Base-by-base conservation (phyloP, 2,797 vertebrate genomes). In the Danionella dracula region DNA sequence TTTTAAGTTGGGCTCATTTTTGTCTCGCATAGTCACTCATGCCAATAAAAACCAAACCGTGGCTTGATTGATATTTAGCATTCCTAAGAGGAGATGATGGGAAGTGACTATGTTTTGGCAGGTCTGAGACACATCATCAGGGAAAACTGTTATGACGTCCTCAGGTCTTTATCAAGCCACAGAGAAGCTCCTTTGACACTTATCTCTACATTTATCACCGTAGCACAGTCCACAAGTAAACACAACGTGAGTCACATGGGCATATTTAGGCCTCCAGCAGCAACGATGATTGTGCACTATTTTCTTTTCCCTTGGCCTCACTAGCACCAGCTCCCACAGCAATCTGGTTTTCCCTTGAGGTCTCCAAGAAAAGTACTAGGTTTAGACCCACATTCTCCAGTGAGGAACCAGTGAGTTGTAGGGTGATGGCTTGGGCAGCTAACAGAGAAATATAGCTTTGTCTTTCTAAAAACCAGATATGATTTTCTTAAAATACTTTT, bases 91-190 rank as follows among this genome's bases (percentile, higher is more conserved):
- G 13, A 20, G 16, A 8, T 40, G 54, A 17, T 40, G 38, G 51
- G 44, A 31, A 41, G n/a, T n/a, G 9, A 20, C 15, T 38, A 21
- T n/a, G 19, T 31, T 51, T 59, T 40, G 34, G 48, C 15, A 38
- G 71, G 37, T 57, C 66, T 73, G 45, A 5, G 21, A 75, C 6
- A 9, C 32, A 35, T 16, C 63, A 71, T 66, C 64, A 20, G 64
- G 64, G 50, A 73, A 35, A 38, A 12, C 41, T 21, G 57, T 44
- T 50, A 49, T 54, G 73, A 75, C 70, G 73, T 40, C 2, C 20
- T 62, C 68, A 54, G 53, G 8, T n/a, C 20, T 73, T 79, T 49
- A 69, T 73, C 75, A 72, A 60, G 32, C 68, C 45, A 27, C 35
- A 37, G 65, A 76, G 65, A 65, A 50, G 71, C 48, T 42, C 49